Base-by-base conservation (phyloP, 2,113 vertebrate species). In the Aspidoscelis tigris region DNA sequence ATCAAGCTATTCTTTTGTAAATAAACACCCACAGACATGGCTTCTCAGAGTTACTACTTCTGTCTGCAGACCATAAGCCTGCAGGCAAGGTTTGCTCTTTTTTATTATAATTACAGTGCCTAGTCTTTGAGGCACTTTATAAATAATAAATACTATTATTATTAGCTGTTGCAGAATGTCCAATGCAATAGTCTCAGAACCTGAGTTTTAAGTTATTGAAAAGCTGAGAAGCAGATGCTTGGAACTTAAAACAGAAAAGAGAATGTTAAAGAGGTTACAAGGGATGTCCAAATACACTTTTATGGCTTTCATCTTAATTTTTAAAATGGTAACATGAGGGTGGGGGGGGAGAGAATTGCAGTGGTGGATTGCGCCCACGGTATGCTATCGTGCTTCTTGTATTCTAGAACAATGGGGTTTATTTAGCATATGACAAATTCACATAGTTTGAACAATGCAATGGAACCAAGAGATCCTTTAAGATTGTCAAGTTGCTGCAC, bases 121-220 rank as follows among this genome's bases (percentile, higher is more conserved):
- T 8, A 50, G 81, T 68, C 64, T 64, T 53, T 68, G 64, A 76
- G 61, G n/a, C 61, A 53, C 21, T 68, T 76, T 68, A 64, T 68
- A 83, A 68, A 83, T 83, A 76, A 83, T 83, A 68, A 66, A 83
- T 65, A 72, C 16, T 74, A 83, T 68, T 82, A 47, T 82, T 82
- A 75, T 75, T 82, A 65, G 12, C 71, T 47, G 26, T 76, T 75
- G 16, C 71, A 75, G 72, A 75, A 82, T 66, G 64, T 68, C 26
- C 65, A 41, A 16, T 26, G 64, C 43, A 68, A 50, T 68, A 76
- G 39, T 61, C 20, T 61, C 58, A 78, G 21, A 83, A 68, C n/a
- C 64, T 68, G 18, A 55, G 21, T 2, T 53, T 24, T 68, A 21
- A 68, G 61, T 68, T 83, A 75, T 33, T 44, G 61, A 74, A 83